Base-by-base conservation (phyloP, 2,797 vertebrate species). In the Platalea minor region DNA sequence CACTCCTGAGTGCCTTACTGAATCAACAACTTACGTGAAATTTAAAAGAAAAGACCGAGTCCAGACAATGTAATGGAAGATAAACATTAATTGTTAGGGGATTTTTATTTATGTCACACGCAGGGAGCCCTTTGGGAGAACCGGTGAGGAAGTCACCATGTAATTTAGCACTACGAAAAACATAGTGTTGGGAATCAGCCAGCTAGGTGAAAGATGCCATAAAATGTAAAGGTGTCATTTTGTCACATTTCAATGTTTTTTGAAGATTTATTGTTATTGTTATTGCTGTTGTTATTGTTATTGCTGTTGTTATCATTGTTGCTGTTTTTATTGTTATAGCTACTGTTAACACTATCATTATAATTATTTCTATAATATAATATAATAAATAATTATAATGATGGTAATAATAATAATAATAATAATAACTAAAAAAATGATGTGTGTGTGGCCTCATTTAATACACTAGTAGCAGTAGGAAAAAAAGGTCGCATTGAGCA, bases 401-500 rank as follows among this genome's bases (percentile, higher is more conserved):
- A 48, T 23, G 11, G 12, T 48, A 28, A 28, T 28, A 50, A 50
- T 17, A 28, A 28, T 53, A 28, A 10, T 53, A 29, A 29, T 33
- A 17, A 31, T 9, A 37, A 37, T 9, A 37, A 37, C 37, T 37
- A 37, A 37, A 37, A 37, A 37, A 37, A 37, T 11, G 16, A 26
- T 7, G 4, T 48, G 28, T 48, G 17, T 35, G 11, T 74, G 14
- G 8, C 10, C 43, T 68, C 18, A 17, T 63, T 75, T 79, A 26
- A 39, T 45, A 48, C 23, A 8, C 21, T 33, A 43, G 23, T 16
- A 59, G 7, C 7, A 11, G 24, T 5, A 39, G 33, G 2, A 5
- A 17, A 56, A 68, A 67, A 21, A 57, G 15, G 8, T 48, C 3
- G 0, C 28, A 5, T 2, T 29, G 29, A 29, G 51, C 0, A 0